Evolutionary conservation across 2,888 invertebrate genomes (phyloP).

Genomic region (Dysmachus trigonus): DNA sequence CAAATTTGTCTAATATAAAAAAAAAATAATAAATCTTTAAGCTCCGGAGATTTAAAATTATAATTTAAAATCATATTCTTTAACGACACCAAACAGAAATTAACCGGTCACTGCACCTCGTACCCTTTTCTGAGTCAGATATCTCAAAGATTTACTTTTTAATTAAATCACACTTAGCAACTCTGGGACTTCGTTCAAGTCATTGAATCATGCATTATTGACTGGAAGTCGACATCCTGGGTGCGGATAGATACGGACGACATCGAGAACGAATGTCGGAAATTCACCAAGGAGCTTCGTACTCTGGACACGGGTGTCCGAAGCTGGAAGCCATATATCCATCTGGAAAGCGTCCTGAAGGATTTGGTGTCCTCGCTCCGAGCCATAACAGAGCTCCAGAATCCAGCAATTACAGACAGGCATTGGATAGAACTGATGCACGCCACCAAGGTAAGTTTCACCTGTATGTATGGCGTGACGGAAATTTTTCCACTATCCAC

Average conservation of each 20-base stretch:
- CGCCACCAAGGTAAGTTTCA: constrained; percentile 78
- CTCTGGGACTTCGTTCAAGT: constrained; percentile 91
- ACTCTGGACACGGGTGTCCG: constrained; percentile 83
- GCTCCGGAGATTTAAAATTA: too few species aligned
- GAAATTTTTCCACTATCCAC: constrained; percentile 38
- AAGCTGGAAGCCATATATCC: constrained; percentile 78
- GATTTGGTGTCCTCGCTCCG: constrained; percentile 92
- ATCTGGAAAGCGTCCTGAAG: constrained; percentile 83
- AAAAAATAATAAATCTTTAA: too few species aligned
- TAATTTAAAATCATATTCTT: too few species aligned
- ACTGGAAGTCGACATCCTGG: constrained; percentile 95
- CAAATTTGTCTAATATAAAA: too few species aligned
- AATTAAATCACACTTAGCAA: constrained; percentile 64
- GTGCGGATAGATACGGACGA: constrained; percentile 91
- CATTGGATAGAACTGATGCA: constrained; percentile 96
- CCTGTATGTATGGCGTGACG: not conserved
- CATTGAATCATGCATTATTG: constrained; percentile 82
- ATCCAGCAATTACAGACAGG: constrained; percentile 90
- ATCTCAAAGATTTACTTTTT: not conserved
- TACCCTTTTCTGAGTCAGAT: too few species aligned
- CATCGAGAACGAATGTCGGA: constrained; percentile 95
- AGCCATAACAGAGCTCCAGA: constrained; percentile 93
- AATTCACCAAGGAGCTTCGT: constrained; percentile 85
- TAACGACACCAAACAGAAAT: too few species aligned
- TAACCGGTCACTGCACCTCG: not conserved